A percentile compares a stretch with the other conserved stretches of the same genome.
Conservation (phyloP, 2,888 invertebrate genomes). For the Watsonalla binaria region DNA sequence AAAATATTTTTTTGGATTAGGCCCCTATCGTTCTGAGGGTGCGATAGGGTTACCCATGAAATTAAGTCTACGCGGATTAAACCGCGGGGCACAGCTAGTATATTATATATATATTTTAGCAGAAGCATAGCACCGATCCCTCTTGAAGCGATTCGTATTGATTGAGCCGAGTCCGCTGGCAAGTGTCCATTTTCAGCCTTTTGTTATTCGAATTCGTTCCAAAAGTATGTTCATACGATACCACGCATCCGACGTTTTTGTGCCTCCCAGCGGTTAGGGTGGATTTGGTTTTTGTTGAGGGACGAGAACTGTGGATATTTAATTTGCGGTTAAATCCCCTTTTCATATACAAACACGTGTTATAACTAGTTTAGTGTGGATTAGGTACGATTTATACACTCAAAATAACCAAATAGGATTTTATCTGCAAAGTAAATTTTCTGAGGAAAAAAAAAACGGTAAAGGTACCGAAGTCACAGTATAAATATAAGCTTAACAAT, state of each 20-base stretch:
- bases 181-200: slow-evolving; percentile 51
- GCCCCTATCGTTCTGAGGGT: too few species aligned
- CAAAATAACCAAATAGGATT: too few species aligned
- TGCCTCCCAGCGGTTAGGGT: slow-evolving; percentile 9
- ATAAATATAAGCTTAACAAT: too few species aligned
- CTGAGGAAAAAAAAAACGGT: too few species aligned
- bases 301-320: neutral
- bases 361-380: neutral
- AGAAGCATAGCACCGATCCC: slow-evolving; percentile 30
- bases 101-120: neutral
- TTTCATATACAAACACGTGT: neutral
- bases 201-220: slow-evolving; percentile 46
- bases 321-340: neutral
- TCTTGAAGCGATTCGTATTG: slow-evolving; percentile 38
- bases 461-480: too few species aligned
- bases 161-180: slow-evolving; percentile 43
- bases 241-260: slow-evolving; percentile 19
- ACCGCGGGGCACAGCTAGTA: too few species aligned
- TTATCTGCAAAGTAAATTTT: too few species aligned
- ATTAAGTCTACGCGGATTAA: too few species aligned
- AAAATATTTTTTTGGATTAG: too few species aligned
- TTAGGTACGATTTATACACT: neutral
- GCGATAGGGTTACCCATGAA: too few species aligned
- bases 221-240: slow-evolving; percentile 26
- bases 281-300: slow-evolving; percentile 11